Evolutionary conservation across 37 sponge, comb jelly and placozoan genomes (phyloP).

Genomic region (Crambe crambe): DNA sequence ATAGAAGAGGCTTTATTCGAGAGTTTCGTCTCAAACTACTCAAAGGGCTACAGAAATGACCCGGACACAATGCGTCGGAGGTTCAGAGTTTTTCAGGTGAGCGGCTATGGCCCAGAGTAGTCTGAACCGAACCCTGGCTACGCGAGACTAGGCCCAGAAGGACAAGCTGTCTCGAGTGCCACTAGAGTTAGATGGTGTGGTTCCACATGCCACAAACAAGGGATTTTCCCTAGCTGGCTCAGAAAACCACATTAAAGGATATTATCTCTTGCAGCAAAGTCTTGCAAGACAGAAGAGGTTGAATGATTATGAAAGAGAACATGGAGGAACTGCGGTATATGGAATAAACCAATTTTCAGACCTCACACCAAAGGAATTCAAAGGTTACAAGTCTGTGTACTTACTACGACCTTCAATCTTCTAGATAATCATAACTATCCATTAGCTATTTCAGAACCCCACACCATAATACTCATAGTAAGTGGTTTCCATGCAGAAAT

Average conservation of each 20-base stretch:
- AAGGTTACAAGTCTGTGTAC: constrained; percentile 15
- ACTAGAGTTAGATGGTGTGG: too few relatives aligned
- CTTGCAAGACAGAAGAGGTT: constrained; percentile 46
- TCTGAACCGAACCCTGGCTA: too few relatives aligned
- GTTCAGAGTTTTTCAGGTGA: constrained; percentile 63
- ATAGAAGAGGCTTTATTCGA: constrained; percentile 42
- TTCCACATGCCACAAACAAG: too few relatives aligned
- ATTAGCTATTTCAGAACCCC: too few relatives aligned
- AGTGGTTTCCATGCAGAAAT: neutral
- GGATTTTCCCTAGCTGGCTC: too few relatives aligned
- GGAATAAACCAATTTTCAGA: constrained; percentile 91
- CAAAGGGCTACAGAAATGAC: constrained; percentile 48
- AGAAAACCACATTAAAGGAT: too few relatives aligned
- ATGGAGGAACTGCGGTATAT: constrained; percentile 58
- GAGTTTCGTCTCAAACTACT: constrained; percentile 26
- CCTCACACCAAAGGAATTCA: constrained; percentile 77
- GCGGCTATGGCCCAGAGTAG: too few relatives aligned
- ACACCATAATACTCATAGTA: too few relatives aligned
- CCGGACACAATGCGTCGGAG: neutral
- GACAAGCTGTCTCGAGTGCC: too few relatives aligned
- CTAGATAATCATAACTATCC: too few relatives aligned
- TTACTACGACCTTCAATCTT: neutral
- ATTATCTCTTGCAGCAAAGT: constrained; percentile 41
- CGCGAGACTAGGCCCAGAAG: too few relatives aligned
- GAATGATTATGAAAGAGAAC: constrained; percentile 45